Conservation (phyloP, 2,888 invertebrate species). For the Meiosimyza decipiens region DNA sequence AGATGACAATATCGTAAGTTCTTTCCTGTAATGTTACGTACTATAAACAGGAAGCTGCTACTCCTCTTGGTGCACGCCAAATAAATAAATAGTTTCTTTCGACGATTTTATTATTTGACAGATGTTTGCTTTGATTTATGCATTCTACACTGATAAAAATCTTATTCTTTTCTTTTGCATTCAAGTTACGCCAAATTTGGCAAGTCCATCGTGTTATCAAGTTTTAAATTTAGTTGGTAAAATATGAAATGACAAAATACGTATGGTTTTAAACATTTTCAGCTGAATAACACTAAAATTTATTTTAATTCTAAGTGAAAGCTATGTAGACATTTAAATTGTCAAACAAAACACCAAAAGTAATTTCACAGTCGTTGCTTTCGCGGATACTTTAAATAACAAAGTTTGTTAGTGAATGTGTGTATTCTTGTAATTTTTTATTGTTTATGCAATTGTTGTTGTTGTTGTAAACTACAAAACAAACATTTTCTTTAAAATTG, state of each 20-base stretch:
- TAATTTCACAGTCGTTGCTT: conserved; percentile 61
- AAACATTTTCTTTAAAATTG: neutral
- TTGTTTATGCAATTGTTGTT: neutral
- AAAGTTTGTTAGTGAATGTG: conserved; percentile 21
- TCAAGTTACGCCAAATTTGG: neutral
- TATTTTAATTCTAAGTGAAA: conserved; percentile 17
- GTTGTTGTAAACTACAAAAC: neutral
- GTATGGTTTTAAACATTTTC: too few relatives aligned
- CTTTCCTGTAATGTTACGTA: neutral
- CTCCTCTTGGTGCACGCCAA: conserved; percentile 11
- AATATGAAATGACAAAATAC: too few relatives aligned
- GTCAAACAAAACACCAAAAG: conserved; percentile 48
- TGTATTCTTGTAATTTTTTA: conserved; percentile 1
- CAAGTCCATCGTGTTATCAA: neutral
- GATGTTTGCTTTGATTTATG: conserved; percentile 43
- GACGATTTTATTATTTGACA: conserved; percentile 41
- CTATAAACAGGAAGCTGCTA: conserved; percentile 11
- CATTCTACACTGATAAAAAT: conserved; percentile 35
- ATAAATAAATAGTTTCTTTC: conserved; percentile 34
- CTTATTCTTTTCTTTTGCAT: conserved; percentile 9
- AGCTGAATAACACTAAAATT: neutral
- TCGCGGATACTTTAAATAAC: conserved; percentile 42
- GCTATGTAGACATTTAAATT: conserved; percentile 57
- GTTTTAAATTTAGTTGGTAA: too few relatives aligned
- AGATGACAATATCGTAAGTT: conserved; percentile 24